Conservation (phyloP, 2,797 vertebrate species). For the Chloroceryle amazona region DNA sequence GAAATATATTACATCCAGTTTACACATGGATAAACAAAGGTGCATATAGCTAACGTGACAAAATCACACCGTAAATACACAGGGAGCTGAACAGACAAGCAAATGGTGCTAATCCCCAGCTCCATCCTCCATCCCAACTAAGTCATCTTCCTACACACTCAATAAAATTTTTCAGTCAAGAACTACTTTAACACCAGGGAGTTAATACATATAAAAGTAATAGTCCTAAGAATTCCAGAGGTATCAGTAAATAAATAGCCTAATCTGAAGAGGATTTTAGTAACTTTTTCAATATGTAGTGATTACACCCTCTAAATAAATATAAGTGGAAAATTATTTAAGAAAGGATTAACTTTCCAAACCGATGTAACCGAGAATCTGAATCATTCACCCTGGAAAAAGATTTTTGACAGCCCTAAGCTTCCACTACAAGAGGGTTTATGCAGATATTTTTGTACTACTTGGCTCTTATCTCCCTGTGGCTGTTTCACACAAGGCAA, state of each 20-base stretch:
- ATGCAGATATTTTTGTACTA: conserved; percentile 16
- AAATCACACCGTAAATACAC: not conserved
- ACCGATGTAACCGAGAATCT: not conserved
- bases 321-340: not conserved
- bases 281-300: not conserved
- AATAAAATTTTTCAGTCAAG: not conserved
- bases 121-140: not conserved
- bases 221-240: not conserved
- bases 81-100: not conserved
- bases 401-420: not conserved
- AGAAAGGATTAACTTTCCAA: conserved; percentile 11
- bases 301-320: not conserved
- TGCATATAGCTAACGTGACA: not conserved
- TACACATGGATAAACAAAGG: not conserved
- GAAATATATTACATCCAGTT: not conserved
- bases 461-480: conserved; percentile 28
- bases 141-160: not conserved
- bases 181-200: not conserved
- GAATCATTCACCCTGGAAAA: not conserved
- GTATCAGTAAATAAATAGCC: not conserved
- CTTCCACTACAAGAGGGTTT: conserved; percentile 27
- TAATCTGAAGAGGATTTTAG: not conserved
- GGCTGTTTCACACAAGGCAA: conserved; percentile 33
- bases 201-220: not conserved
- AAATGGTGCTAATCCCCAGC: not conserved